Base-by-base conservation (phyloP, 1,140 invertebrate species). In the Paracyclopina nana region DNA sequence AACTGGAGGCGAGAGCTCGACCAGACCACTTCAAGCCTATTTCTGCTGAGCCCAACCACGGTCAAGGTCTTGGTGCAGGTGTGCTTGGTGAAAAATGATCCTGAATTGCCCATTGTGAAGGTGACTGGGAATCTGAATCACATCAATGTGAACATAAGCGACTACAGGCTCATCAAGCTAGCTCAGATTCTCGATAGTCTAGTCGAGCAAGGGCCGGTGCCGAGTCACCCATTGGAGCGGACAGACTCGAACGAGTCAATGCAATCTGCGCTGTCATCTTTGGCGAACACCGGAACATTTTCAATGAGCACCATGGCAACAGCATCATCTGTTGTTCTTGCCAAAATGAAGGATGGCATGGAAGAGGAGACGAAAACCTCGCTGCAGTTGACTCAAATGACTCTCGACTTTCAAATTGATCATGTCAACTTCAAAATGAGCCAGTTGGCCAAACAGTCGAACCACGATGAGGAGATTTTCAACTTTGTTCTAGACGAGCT, bases 141-240 rank as follows among this genome's bases (percentile, higher is more conserved):
- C 12, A 44, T 44, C 16, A 18, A 14, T 3, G 24, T 44, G 2
- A 44, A 18, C 42, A 44, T 44, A 12, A 25, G 16, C 24, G 42
- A 44, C 42, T 44, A 44, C 14, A 14, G 42, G n/a, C 42, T 44
- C 12, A 44, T 44, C 24, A 44, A 44, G 24, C 4, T 44, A 20
- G 24, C 42, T 2, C 42, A 44, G 12, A 44, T 44, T 22, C n/a
- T 44, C 5, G 42, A 44, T 22, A 18, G 14, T 5, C 2, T 44
- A 2, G 24, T 44, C 12, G 42, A 44, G 16, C 12, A 44, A 3
- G 24, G n/a, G 12, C 16, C 16, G n/a, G 24, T n/a, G 4, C 24
- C 42, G 3, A 44, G 16, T 44, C n/a, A n/a, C n/a, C n/a, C n/a
- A n/a, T 6, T 44, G 16, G 12, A 44, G n/a, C 16, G 42, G 4